A percentile compares a stretch with the other conserved stretches of the same genome.
These are phyloP conservation scores for Caenorhabditis drosophilae DNA, from an alignment of 2,888 invertebrate genomes.

Conservation along the genomic window DNA sequence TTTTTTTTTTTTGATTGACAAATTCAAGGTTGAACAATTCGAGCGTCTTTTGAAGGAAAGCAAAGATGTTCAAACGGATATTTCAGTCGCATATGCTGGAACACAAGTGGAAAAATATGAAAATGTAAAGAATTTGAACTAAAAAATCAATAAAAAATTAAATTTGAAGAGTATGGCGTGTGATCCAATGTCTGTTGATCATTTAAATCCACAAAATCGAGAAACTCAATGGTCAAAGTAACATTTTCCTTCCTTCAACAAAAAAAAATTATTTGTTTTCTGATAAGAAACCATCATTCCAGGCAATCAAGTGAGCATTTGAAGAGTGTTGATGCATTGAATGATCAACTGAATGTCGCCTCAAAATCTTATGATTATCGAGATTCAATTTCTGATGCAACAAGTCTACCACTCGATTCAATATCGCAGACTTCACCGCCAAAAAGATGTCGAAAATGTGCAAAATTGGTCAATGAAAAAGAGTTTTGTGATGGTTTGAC, in stretches of 20 bases:
- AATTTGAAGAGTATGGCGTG: constrained; percentile 53
- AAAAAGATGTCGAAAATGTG: constrained; percentile 6
- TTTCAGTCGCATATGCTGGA: constrained; percentile 17
- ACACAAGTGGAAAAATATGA: constrained; percentile 39
- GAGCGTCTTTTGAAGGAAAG: constrained; percentile 56
- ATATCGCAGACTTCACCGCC: constrained; percentile 38
- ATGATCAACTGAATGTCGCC: too few species aligned
- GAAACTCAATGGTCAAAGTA: constrained; percentile 40
- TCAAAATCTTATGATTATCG: constrained; percentile 32
- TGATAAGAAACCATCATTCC: too few species aligned
- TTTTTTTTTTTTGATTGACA: too few species aligned
- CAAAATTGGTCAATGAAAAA: neutral
- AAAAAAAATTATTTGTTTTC: too few species aligned
- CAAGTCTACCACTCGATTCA: constrained; percentile 63
- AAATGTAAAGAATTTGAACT: constrained; percentile 17
- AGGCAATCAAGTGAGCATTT: too few species aligned
- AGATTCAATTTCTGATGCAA: constrained; percentile 64
- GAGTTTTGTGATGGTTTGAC: constrained; percentile 23
- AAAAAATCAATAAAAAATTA: neutral
- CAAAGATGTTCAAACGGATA: constrained; percentile 62
- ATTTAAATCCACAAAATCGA: constrained; percentile 21
- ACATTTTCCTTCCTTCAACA: neutral
- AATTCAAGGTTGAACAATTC: constrained; percentile 55
- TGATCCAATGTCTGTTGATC: constrained; percentile 40
- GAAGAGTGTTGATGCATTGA: too few species aligned